Base-by-base conservation (phyloP, 2,888 invertebrate species). In the Caenorhabditis sp. region DNA sequence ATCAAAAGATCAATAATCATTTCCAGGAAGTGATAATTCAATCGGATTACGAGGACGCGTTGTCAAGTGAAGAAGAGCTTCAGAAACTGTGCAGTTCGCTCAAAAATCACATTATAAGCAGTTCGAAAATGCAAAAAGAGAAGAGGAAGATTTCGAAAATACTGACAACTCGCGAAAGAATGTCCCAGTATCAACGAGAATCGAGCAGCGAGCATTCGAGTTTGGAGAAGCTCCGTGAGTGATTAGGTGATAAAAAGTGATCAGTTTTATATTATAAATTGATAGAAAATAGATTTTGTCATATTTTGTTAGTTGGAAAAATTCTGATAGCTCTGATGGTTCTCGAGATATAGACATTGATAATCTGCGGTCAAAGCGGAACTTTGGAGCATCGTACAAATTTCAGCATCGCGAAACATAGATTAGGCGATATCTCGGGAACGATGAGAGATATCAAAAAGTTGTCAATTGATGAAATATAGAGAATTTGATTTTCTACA, bases 161-260 rank as follows among this genome's bases (percentile, higher is more conserved):
- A 8, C 6, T 68, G 51, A 40, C 64, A 51, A 76, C 70, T 28
- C 51, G 56, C 1, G 56, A 60, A 24, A 56, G 62, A 55, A 67
- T 72, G 65, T 40, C 58, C 32, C 58, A 79, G 55, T 79, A 71
- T 56, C 64, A 69, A n/a, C 18, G 72, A 15, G 68, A 72, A 24
- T 83, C 83, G 51, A 81, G 80, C 56, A 83, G 83, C 47, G 83
- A 83, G 56, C 80, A 83, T 40, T 83, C 83, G 37, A 83, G 83
- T 53, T 55, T 83, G 53, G 80, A 85, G 60, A 76, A 79, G 26
- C 61, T 81, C 11, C 76, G 77, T 68, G 24, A 61, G 80, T 62
- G n/a, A 2, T 40, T 15, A 3, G 40, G 15, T 15, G n/a, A n/a
- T 40, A 15, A 40, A 15, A 9, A 40, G 40, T 40, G 40, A 40